These are phyloP conservation scores for Diabrotica balteata DNA, from an alignment of 2,888 invertebrate species.

Conservation along the genomic window DNA sequence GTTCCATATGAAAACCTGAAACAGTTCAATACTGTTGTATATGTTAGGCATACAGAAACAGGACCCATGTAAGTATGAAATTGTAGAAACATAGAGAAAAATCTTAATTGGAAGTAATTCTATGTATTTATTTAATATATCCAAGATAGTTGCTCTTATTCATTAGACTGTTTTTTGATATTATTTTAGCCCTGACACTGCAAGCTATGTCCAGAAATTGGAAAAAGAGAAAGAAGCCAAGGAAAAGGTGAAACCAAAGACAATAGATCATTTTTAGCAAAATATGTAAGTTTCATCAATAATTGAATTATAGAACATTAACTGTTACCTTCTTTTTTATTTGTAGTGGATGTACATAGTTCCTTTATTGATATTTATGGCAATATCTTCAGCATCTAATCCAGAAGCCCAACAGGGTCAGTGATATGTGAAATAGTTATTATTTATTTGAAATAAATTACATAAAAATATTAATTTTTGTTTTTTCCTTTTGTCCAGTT, in stretches of 20 bases:
- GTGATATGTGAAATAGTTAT: not conserved
- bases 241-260: conserved; percentile 90
- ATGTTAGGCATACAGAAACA: conserved; percentile 79
- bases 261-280: conserved; percentile 93
- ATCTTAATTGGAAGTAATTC: too few relatives aligned
- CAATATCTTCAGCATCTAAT: conserved; percentile 86
- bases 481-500: too few relatives aligned
- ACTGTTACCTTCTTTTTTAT: conserved; percentile 35
- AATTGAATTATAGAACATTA: not conserved
- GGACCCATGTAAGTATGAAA: conserved; percentile 73
- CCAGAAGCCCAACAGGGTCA: conserved; percentile 66
- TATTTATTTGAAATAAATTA: too few relatives aligned
- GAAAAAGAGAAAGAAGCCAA: conserved; percentile 90
- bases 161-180: conserved; percentile 8
- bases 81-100: not conserved
- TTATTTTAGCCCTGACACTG: conserved; percentile 84
- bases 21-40: conserved; percentile 78
- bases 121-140: too few relatives aligned
- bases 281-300: conserved; percentile 82
- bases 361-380: conserved; percentile 88
- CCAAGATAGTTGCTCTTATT: not conserved
- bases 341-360: conserved; percentile 99
- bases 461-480: too few relatives aligned
- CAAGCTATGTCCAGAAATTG: conserved; percentile 90
- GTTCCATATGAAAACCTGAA: conserved; percentile 59